Evolutionary conservation across 2,797 vertebrate species (phyloP).

Genomic region (Sebastes hubbsi): DNA sequence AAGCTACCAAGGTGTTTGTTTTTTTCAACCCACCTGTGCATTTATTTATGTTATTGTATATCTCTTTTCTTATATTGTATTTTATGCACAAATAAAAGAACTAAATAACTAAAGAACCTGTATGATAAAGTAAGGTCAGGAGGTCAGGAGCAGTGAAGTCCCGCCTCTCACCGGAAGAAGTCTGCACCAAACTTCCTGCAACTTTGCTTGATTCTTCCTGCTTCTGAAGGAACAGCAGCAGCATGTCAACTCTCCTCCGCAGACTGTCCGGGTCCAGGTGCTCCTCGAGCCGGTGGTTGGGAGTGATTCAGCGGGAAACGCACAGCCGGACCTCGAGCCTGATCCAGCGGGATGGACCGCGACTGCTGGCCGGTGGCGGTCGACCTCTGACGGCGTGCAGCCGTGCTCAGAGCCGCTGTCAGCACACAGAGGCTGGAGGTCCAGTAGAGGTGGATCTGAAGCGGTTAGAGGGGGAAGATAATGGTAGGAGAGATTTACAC

Average conservation of each 20-base stretch:
- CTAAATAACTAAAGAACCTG: no score
- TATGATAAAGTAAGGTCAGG: no score
- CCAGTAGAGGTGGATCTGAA: conserved; percentile 71
- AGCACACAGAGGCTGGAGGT: conserved; percentile 40
- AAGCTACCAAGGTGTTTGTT: no score
- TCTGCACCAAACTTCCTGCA: conserved; percentile 31
- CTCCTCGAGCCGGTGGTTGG: not conserved
- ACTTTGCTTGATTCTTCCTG: not conserved
- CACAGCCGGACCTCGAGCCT: not conserved
- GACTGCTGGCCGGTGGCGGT: not conserved
- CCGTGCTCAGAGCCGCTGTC: conserved; percentile 13
- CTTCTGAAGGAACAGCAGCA: no score
- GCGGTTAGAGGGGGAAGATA: conserved; percentile 69
- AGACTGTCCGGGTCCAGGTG: conserved; percentile 10
- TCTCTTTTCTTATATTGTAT: no score
- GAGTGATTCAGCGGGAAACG: not conserved
- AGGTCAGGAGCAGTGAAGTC: conserved; percentile 3
- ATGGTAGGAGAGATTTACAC: conserved; percentile 63
- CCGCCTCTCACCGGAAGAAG: conserved; percentile 50
- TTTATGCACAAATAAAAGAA: no score
- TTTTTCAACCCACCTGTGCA: no score
- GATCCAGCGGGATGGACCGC: not conserved
- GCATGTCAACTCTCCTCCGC: conserved; percentile 47
- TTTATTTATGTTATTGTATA: no score
- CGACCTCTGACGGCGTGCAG: not conserved